Evolutionary conservation across 2,888 invertebrate genomes (phyloP), one percentile per base, ranked within the genome.

Genomic region (Scaptomyza tumidula): DNA sequence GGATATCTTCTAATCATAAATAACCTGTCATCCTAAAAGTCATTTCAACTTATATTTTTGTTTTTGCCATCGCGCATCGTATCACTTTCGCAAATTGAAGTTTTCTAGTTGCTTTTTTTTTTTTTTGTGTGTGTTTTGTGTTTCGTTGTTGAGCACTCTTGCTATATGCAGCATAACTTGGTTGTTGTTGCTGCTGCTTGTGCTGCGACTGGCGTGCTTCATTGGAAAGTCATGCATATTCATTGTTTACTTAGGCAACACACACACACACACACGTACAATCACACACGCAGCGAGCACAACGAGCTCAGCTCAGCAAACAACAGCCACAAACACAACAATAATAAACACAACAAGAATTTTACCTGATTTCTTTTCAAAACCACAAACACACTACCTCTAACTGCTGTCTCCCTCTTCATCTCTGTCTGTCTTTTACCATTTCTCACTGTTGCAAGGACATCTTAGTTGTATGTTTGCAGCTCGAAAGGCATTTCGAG

Each of bases 71-170:
- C 49, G 55, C 50, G 71, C 70, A 62, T 83, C 66, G 75, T 88
- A 89, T 89, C 88, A 89, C 88, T 86, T 88, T 89, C 80, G 67
- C 56, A 86, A 89, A 86, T 86, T 89, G 86, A 86, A 89, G 89
- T 86, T 75, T 43, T 54, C 52, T 45, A 37, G 24, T 13, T 9
- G n/a, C 1, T 14, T 39, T 39, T 55, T 56, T 46, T 39, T 53
- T 10, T 52, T 24, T 7, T 27, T 16, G n/a, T 24, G 19, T 24
- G 19, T 19, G 19, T 49, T 59, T 46, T 43, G n/a, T 14, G 7
- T 35, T 13, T 35, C 13, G 35, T 14, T n/a, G 29, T 37, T 60
- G 46, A 58, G 43, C 66, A 57, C 55, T 65, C 31, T 13, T 48
- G n/a, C 33, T 35, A 35, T 61, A 52, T 72, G 60, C 54, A 43